Conservation (phyloP, 2,113 vertebrate genomes). For the Muntiacus reevesi region DNA sequence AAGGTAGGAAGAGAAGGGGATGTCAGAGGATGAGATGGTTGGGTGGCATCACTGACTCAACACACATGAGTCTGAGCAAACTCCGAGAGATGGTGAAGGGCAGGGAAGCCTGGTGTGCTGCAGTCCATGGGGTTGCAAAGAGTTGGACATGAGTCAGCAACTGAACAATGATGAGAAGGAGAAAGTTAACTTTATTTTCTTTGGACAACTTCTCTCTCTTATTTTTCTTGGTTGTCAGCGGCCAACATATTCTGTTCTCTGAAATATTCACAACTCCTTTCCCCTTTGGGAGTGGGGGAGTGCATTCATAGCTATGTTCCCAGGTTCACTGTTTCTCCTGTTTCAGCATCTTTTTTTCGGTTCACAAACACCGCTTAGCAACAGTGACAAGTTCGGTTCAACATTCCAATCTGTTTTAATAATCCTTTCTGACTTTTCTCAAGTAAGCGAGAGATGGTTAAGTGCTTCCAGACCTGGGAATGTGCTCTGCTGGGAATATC, state of each 20-base stretch:
- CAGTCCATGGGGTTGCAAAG: not conserved
- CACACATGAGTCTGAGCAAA: fast-evolving
- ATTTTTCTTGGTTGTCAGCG: not conserved
- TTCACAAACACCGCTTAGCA: not conserved
- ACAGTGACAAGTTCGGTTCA: not conserved
- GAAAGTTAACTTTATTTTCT: not conserved
- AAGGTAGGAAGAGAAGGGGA: not conserved
- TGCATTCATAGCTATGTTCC: not conserved
- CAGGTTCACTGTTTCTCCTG: not conserved
- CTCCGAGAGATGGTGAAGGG: not conserved
- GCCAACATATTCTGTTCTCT: not conserved
- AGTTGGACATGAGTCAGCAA: not conserved
- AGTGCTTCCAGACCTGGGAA: not conserved
- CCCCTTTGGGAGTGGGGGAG: not conserved
- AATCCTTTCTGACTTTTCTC: not conserved
- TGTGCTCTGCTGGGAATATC: not conserved
- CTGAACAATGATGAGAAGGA: not conserved
- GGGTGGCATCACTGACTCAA: not conserved
- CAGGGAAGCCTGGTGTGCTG: not conserved
- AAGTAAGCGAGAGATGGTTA: not conserved
- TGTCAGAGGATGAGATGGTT: not conserved
- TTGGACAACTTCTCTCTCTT: too few species aligned
- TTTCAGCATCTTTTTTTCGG: not conserved
- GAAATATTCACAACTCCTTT: not conserved
- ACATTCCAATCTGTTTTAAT: constrained; percentile 14